A percentile compares a stretch with the other conserved stretches of the same genome.
Evolutionary conservation across 2,888 invertebrate species (phyloP).

Genomic region (Trachelus iudaicus): DNA sequence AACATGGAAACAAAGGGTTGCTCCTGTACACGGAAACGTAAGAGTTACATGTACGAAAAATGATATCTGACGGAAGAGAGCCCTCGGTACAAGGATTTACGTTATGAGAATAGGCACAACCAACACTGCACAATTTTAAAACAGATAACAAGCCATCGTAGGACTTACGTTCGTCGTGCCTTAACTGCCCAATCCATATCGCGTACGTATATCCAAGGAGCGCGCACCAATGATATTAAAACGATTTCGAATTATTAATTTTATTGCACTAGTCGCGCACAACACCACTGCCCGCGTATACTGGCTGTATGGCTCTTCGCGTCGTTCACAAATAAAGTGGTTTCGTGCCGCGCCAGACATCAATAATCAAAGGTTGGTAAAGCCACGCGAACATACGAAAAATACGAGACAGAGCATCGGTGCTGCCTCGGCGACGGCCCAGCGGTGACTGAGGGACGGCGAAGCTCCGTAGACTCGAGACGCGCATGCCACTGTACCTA

Average conservation of each 20-base stretch:
- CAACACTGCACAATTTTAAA: not conserved
- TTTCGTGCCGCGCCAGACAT: slow-evolving; percentile 31
- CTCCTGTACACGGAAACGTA: not conserved
- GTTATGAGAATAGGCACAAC: not conserved
- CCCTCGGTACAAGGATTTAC: not conserved
- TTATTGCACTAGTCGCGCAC: slow-evolving; percentile 52
- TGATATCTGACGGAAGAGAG: not conserved
- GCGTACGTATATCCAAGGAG: slow-evolving; percentile 54
- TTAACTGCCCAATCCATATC: slow-evolving; percentile 65
- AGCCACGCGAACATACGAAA: slow-evolving; percentile 28
- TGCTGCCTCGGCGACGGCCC: slow-evolving; percentile 58
- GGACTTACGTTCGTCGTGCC: slow-evolving; percentile 64
- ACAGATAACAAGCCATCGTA: slow-evolving; percentile 8
- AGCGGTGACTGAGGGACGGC: slow-evolving; percentile 57
- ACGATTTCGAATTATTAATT: not conserved
- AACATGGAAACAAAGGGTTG: not conserved
- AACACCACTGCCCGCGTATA: slow-evolving; percentile 33
- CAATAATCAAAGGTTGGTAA: slow-evolving; percentile 4
- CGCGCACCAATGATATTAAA: slow-evolving; percentile 5
- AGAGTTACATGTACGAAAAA: not conserved
- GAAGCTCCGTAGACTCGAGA: slow-evolving; percentile 43
- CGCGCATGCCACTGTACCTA: slow-evolving; percentile 34
- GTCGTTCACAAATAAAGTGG: slow-evolving; percentile 19
- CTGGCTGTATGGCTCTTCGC: slow-evolving; percentile 32
- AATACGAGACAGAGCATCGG: slow-evolving; percentile 39